Conservation (phyloP, 2,888 invertebrate species). For the Aplocera efformata region DNA sequence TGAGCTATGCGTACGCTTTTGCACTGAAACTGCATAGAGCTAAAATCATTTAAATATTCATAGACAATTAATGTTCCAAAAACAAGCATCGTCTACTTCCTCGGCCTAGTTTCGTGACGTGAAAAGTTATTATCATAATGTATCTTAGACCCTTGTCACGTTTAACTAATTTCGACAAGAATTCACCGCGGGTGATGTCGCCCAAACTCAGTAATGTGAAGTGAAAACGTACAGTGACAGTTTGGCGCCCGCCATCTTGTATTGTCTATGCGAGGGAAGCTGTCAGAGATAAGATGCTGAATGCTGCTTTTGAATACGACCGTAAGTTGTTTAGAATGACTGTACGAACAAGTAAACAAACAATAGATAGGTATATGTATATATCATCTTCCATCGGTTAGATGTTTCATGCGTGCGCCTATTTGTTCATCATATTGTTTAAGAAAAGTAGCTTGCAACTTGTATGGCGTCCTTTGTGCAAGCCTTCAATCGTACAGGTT, state of each 20-base stretch:
- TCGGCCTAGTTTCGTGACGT: slow-evolving; percentile 2
- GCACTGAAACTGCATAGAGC: background rate
- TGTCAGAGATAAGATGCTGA: slow-evolving; percentile 58
- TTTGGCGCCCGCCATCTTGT: slow-evolving; percentile 45
- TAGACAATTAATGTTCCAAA: no score
- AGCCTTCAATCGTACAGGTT: no score
- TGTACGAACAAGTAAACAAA: slow-evolving; percentile 6
- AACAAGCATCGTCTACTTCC: no score
- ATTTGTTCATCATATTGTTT: no score
- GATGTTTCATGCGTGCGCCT: no score
- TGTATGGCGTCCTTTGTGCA: no score
- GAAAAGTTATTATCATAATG: slow-evolving; percentile 1
- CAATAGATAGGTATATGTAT: no score
- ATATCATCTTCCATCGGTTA: no score
- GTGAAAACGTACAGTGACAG: slow-evolving; percentile 28
- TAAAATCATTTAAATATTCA: no score
- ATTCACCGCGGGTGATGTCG: slow-evolving; percentile 1
- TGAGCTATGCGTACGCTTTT: slow-evolving; percentile 9
- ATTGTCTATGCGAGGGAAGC: slow-evolving; percentile 37
- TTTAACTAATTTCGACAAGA: background rate
- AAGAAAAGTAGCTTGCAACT: no score
- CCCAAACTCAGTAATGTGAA: slow-evolving; percentile 12
- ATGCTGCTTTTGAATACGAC: slow-evolving; percentile 77
- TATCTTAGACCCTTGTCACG: no score
- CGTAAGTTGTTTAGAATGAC: slow-evolving; percentile 52